These are phyloP conservation scores for Vulpes ferrilata DNA, from an alignment of 2,113 vertebrate genomes.

Conservation along the genomic window DNA sequence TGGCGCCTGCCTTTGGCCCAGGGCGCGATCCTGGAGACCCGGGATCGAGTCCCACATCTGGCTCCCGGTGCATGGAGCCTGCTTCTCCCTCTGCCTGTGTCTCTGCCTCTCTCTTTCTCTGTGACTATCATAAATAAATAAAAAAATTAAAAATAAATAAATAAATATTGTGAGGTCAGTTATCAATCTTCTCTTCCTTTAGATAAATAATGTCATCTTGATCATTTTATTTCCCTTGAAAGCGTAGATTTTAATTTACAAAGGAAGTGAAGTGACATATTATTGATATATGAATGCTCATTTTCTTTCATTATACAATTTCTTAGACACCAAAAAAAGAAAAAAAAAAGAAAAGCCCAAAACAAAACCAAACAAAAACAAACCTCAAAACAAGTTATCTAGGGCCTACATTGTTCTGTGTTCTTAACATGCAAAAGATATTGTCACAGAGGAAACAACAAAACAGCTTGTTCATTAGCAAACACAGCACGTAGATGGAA, in stretches of 20 bases:
- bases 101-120: too few relatives aligned
- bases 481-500: slow-evolving; percentile 78
- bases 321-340: not conserved
- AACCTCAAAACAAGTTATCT: slow-evolving; percentile 11
- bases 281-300: slow-evolving; percentile 48
- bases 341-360: not conserved
- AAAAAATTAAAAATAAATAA: too few relatives aligned
- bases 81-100: too few relatives aligned
- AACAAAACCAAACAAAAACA: too few relatives aligned
- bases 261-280: slow-evolving; percentile 37
- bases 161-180: not conserved
- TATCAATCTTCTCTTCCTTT: not conserved
- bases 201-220: not conserved
- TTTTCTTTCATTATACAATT: slow-evolving; percentile 63
- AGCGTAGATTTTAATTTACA: slow-evolving; percentile 19
- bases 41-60: too few relatives aligned
- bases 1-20: too few relatives aligned
- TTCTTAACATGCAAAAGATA: slow-evolving; percentile 81
- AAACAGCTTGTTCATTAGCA: slow-evolving; percentile 81
- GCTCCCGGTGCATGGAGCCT: too few relatives aligned
- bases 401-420: slow-evolving; percentile 79
- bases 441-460: slow-evolving; percentile 74
- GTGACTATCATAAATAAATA: too few relatives aligned
- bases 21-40: too few relatives aligned
- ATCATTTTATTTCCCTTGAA: slow-evolving; percentile 49